A percentile compares a stretch with the other conserved stretches of the same genome.
Conservation (phyloP, 2,797 vertebrate genomes). For the Gymnothorax reevesii region DNA sequence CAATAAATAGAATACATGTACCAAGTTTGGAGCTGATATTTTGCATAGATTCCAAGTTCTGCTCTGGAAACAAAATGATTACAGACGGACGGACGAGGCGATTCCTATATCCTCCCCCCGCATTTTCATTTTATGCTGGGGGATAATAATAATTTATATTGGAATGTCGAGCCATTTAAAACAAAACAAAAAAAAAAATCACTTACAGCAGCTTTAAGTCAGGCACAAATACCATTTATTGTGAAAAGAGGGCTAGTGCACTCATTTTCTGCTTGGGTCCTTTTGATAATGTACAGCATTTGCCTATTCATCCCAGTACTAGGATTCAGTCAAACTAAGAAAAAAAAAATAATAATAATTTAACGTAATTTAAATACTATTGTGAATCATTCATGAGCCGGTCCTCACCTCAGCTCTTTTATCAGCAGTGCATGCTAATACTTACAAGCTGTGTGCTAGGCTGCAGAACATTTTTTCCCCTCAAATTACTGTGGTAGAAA, state of each 20-base stretch:
- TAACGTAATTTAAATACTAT: conserved; percentile 31
- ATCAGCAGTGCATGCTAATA: conserved; percentile 20
- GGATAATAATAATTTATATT: too few species aligned
- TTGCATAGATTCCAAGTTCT: too few species aligned
- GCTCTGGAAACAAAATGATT: too few species aligned
- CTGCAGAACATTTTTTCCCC: conserved; percentile 24
- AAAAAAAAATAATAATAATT: background rate
- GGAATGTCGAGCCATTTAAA: too few species aligned
- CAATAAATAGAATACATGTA: too few species aligned
- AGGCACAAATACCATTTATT: background rate
- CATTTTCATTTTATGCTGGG: too few species aligned
- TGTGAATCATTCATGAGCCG: conserved; percentile 53
- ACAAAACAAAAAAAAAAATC: too few species aligned
- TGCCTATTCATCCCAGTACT: background rate
- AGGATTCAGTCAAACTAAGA: background rate
- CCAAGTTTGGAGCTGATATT: too few species aligned
- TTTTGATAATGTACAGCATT: background rate
- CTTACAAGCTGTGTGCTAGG: conserved; percentile 23
- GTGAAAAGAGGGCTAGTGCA: background rate
- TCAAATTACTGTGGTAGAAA: background rate
- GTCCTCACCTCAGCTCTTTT: conserved; percentile 43
- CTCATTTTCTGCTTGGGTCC: background rate
- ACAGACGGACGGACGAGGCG: too few species aligned
- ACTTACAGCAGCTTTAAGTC: too few species aligned
- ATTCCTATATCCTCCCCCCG: too few species aligned